Percentiles rank a stretch among this genome's conserved stretches.
Evolutionary conservation across 1,140 invertebrate species (phyloP).

Genomic region (Ctenoplectra terminalis): DNA sequence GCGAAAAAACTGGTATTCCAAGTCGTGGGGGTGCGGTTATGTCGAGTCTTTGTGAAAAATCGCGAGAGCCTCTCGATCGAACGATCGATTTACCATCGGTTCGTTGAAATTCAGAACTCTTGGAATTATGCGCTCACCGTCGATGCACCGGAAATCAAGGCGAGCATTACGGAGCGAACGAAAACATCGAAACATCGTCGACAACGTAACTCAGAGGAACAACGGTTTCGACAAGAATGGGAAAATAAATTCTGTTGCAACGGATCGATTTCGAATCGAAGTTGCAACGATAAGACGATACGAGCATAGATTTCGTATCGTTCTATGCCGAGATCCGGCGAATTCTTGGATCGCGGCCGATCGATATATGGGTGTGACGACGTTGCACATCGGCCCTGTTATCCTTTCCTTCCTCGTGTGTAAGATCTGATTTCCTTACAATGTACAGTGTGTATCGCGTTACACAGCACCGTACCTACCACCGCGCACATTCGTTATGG

Average conservation of each 20-base stretch:
- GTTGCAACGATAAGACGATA: conserved; percentile 35
- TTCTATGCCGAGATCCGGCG: background rate
- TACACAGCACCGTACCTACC: conserved; percentile 62
- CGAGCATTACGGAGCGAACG: background rate
- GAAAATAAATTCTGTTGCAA: conserved; percentile 32
- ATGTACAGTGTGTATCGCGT: conserved; percentile 63
- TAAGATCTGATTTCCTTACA: conserved; percentile 71
- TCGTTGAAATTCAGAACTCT: too few relatives aligned
- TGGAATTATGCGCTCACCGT: too few relatives aligned
- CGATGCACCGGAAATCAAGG: too few relatives aligned
- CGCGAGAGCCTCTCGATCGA: background rate
- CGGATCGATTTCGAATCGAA: conserved; percentile 20
- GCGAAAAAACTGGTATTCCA: background rate
- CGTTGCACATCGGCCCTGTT: conserved; percentile 52
- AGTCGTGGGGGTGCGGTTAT: background rate
- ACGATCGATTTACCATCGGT: too few relatives aligned
- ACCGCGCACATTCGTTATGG: conserved; percentile 52
- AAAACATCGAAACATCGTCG: background rate
- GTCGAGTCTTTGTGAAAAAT: background rate
- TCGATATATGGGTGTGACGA: conserved; percentile 57
- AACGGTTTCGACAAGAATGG: conserved; percentile 9
- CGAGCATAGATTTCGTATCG: conserved; percentile 46
- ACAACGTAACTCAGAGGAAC: background rate
- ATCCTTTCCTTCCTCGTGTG: conserved; percentile 67
- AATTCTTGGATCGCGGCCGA: conserved; percentile 39